These are phyloP conservation scores for Lasius platythorax DNA, from an alignment of 2,888 invertebrate genomes.

Conservation along the genomic window DNA sequence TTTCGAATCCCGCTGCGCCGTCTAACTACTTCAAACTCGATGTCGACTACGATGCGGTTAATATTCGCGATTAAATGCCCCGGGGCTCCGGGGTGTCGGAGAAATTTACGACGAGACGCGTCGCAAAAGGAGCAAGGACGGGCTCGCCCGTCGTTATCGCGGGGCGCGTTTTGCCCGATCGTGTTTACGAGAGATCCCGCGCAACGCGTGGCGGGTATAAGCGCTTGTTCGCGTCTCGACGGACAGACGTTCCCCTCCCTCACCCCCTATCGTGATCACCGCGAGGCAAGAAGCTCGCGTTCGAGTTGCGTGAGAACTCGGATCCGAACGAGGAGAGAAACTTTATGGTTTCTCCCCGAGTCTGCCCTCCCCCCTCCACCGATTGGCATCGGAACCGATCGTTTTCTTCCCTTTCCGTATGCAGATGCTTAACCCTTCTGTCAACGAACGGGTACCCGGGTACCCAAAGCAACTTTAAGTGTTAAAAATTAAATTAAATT, in stretches of 20 bases:
- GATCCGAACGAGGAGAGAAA: conserved; percentile 65
- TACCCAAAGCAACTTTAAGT: no score
- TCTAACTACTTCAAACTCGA: conserved; percentile 5
- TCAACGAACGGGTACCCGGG: no score
- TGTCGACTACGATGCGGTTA: conserved; percentile 31
- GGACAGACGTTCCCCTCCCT: conserved; percentile 55
- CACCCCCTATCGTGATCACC: conserved; percentile 72
- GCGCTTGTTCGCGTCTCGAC: conserved; percentile 10
- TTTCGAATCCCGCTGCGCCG: background rate
- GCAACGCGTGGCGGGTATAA: conserved; percentile 30
- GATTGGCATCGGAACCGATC: conserved; percentile 70
- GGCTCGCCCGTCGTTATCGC: conserved; percentile 61
- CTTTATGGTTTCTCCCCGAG: conserved; percentile 66
- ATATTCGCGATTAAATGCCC: conserved; percentile 39
- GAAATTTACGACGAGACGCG: conserved; percentile 40
- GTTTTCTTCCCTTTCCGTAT: conserved; percentile 44
- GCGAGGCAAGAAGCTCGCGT: conserved; percentile 73
- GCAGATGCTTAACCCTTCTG: background rate
- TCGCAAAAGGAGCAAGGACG: conserved; percentile 41
- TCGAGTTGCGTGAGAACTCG: conserved; percentile 76
- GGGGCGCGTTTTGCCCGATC: conserved; percentile 34
- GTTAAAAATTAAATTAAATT: no score
- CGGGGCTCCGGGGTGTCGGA: conserved; percentile 11
- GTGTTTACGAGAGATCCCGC: conserved; percentile 24
- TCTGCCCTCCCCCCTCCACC: conserved; percentile 31